A percentile compares a stretch with the other conserved stretches of the same genome.
Evolutionary conservation across 2,113 vertebrate genomes (phyloP).

Genomic region (Alligator sinensis): DNA sequence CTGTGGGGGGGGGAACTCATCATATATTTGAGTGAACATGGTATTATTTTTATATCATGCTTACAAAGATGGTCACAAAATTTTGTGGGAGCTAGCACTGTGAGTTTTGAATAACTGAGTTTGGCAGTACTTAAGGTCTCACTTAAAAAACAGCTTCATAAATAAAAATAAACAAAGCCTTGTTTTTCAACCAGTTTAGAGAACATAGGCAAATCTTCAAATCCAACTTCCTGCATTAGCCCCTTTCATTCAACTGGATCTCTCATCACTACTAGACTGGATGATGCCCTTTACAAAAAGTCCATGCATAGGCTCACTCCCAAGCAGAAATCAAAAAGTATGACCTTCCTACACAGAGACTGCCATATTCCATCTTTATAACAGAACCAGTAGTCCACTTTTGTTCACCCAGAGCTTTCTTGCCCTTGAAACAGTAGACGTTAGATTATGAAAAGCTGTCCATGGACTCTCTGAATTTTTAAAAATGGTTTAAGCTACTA

Average conservation of each 20-base stretch:
- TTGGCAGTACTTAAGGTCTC: background rate
- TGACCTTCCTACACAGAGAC: background rate
- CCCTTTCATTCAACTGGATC: background rate
- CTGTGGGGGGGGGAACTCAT: too few species aligned
- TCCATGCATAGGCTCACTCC: background rate
- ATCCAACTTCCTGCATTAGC: background rate
- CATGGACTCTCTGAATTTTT: background rate
- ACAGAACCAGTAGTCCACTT: background rate
- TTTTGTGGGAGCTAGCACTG: background rate
- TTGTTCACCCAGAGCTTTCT: background rate
- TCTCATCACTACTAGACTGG: background rate
- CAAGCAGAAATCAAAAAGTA: background rate
- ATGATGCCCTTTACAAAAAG: background rate
- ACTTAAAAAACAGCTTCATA: background rate
- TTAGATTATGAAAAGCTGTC: background rate
- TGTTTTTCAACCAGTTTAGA: background rate
- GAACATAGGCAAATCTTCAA: background rate
- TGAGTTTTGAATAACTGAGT: background rate
- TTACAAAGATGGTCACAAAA: background rate
- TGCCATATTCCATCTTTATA: background rate
- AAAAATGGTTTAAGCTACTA: slow-evolving; percentile 14
- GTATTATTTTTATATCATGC: background rate
- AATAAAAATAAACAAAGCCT: background rate
- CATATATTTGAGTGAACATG: too few species aligned
- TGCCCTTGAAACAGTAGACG: background rate